phyloP scores from a whole-genome alignment of 2,797 vertebrate species.

The Malurus leucopterus region DNA sequence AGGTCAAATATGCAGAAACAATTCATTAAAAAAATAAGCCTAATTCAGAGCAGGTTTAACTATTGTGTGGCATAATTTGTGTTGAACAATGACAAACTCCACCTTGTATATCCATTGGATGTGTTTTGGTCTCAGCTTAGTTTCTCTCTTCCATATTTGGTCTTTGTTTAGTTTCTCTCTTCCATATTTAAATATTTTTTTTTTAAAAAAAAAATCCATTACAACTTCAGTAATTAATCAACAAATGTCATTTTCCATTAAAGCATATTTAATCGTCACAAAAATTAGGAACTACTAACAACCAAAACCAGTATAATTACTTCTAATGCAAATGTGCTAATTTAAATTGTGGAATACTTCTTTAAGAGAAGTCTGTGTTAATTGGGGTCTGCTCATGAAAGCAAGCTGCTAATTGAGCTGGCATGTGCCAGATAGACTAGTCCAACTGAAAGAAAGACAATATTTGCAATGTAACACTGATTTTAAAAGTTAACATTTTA shows the following conservation, averaged over 20 bases:
- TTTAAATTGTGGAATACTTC: constrained; percentile 45
- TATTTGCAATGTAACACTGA: constrained; percentile 54
- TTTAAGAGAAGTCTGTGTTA: constrained; percentile 53
- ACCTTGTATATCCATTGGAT: background rate
- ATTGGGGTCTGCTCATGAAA: constrained; percentile 63
- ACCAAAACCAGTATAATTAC: constrained; percentile 47
- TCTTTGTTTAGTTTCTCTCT: background rate
- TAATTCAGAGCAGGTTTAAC: background rate
- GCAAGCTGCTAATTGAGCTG: constrained; percentile 55
- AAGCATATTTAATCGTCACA: background rate
- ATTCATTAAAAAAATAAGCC: background rate
- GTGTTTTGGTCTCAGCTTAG: background rate
- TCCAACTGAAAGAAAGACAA: constrained; percentile 34
- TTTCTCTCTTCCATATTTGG: background rate
- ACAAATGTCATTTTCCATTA: constrained; percentile 36
- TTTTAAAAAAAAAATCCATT: background rate
- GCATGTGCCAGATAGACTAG: constrained; percentile 29
- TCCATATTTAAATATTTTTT: background rate
- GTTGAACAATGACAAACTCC: background rate
- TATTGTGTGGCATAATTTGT: background rate
- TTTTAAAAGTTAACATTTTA: constrained; percentile 59
- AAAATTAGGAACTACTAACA: constrained; percentile 30
- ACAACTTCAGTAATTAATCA: constrained; percentile 17
- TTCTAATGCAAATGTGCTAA: constrained; percentile 44
- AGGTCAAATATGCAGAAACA: background rate